Evolutionary conservation across 2,113 vertebrate species (phyloP).

Genomic region (Mesitornis unicolor): DNA sequence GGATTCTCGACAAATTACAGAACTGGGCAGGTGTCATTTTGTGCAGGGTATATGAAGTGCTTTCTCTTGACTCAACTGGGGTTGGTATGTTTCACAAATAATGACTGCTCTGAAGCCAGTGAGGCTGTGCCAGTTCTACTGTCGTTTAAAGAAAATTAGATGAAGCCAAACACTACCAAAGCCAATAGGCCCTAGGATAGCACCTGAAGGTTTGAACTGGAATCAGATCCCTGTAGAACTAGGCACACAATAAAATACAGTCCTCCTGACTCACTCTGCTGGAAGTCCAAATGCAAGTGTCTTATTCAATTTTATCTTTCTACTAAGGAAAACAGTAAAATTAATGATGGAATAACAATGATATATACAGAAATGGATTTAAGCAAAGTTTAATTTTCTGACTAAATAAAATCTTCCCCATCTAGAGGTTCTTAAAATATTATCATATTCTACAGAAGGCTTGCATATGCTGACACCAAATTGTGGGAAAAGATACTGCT

Average conservation of each 20-base stretch:
- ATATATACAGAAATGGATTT: background rate
- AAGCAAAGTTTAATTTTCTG: background rate
- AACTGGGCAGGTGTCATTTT: background rate
- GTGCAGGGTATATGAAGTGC: background rate
- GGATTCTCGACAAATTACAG: background rate
- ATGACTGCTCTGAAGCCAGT: background rate
- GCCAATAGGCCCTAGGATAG: background rate
- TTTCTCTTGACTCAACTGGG: background rate
- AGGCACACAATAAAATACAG: background rate
- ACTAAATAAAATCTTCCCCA: background rate
- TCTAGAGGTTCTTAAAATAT: slow-evolving; percentile 6
- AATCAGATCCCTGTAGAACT: background rate
- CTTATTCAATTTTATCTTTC: background rate
- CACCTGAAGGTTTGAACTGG: background rate
- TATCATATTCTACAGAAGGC: slow-evolving; percentile 15
- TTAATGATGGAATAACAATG: background rate
- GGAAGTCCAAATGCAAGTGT: background rate
- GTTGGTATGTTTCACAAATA: background rate
- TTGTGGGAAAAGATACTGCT: slow-evolving; percentile 42
- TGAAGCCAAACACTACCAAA: background rate
- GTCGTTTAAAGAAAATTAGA: background rate
- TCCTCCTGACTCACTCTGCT: background rate
- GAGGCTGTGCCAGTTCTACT: background rate
- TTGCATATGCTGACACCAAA: slow-evolving; percentile 46
- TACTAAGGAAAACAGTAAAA: slow-evolving; percentile 6